These are phyloP conservation scores for Blastomussa wellsi DNA, from an alignment of 92 coral and sea anemone genomes.

Conservation along the genomic window DNA sequence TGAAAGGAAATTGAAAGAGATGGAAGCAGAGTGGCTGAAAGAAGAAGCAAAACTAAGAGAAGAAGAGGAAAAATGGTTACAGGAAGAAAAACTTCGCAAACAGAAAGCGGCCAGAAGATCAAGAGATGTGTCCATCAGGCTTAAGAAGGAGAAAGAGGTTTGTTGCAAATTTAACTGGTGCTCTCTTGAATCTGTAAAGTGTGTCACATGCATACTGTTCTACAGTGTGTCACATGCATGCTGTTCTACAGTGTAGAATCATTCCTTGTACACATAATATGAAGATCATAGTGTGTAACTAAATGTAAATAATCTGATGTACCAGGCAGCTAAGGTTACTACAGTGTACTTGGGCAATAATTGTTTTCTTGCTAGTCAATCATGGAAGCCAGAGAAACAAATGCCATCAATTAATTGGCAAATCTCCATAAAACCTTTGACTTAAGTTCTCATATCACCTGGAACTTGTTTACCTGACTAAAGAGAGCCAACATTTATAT, in stretches of 20 bases:
- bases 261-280: too few species aligned
- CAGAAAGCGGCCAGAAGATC: conserved; percentile 91
- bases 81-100: conserved; percentile 75
- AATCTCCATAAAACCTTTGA: background rate
- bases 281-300: too few species aligned
- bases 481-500: background rate
- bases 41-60: conserved; percentile 86
- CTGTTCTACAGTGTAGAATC: too few species aligned
- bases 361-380: background rate
- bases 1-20: conserved; percentile 80
- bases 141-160: conserved; percentile 88
- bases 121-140: conserved; percentile 85
- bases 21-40: conserved; percentile 96
- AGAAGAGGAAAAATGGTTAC: conserved; percentile 88
- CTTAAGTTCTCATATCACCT: background rate
- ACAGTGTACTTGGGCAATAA: background rate
- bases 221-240: too few species aligned
- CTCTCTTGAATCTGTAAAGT: background rate
- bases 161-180: background rate
- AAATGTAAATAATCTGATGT: too few species aligned
- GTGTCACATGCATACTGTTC: too few species aligned
- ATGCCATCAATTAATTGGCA: background rate
- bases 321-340: background rate
- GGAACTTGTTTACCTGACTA: background rate
- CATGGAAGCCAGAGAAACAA: background rate